phyloP scores from a whole-genome alignment of 2,888 invertebrate genomes.

The Eurytoma californica region DNA sequence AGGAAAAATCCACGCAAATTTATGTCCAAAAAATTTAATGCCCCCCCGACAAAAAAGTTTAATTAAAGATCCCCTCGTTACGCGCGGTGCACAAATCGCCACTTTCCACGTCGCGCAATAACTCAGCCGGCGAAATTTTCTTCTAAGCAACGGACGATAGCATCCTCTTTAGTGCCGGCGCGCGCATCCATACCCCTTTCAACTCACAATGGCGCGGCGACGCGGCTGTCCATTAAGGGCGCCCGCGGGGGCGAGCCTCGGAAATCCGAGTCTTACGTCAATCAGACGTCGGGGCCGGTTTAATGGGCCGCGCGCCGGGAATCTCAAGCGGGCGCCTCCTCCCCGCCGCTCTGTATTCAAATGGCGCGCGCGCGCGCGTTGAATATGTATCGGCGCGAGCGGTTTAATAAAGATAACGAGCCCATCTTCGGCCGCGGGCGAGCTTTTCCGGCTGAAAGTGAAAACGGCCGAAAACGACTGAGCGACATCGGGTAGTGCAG shows the following conservation, averaged over 20 bases:
- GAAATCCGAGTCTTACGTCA: slow-evolving; percentile 37
- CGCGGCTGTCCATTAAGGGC: too few species aligned
- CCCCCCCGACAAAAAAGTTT: too few species aligned
- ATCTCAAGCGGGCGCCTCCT: slow-evolving; percentile 10
- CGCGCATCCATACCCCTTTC: background rate
- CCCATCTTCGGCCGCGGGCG: background rate
- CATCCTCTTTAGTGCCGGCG: background rate
- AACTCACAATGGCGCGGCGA: background rate
- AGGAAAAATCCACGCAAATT: too few species aligned
- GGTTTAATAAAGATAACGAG: slow-evolving; percentile 53
- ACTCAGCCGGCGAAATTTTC: too few species aligned
- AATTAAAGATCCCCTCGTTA: too few species aligned
- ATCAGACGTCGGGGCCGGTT: slow-evolving; percentile 35
- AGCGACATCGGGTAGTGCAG: too few species aligned
- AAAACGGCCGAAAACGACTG: too few species aligned
- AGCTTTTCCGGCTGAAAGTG: background rate
- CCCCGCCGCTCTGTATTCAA: slow-evolving; percentile 21
- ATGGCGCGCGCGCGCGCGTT: slow-evolving; percentile 34
- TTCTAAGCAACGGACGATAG: background rate
- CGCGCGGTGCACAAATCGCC: too few species aligned
- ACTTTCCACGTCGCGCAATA: background rate
- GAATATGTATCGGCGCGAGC: too few species aligned
- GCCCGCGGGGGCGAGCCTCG: background rate
- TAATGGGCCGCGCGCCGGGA: slow-evolving; percentile 38
- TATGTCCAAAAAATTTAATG: too few species aligned